Base-by-base conservation (phyloP, 2,888 invertebrate genomes). In the Drosophila monieri region DNA sequence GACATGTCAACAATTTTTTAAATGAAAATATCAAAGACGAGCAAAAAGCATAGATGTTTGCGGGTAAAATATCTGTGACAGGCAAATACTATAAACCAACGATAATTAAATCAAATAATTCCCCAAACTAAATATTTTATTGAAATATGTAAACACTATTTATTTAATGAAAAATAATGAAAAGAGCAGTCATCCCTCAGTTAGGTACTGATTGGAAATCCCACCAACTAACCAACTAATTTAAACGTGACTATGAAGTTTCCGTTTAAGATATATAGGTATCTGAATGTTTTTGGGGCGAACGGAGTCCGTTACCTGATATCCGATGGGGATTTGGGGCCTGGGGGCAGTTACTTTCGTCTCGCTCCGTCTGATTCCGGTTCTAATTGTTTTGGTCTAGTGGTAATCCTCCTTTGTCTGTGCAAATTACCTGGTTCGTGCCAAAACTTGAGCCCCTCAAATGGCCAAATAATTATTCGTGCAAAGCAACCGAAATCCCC, bases 391-490 rank as follows among this genome's bases (percentile, higher is more conserved):
- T 83, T 86, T 73, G 70, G 84, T 84, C 74, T 66, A 56, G 46
- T 15, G 44, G 49, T 39, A 48, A 55, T 21, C 61, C 12, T 9
- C 54, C 46, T 48, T 47, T 47, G 70, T 59, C 65, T 57, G 70
- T 56, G 70, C 53, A 74, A 74, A 79, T 79, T 83, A 83, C 83
- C 78, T 69, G 68, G 62, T 59, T 49, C 51, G 59, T 68, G 59
- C 39, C 32, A 43, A 56, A 66, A 66, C 57, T 83, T 66, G 67
- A 51, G 37, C 84, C 80, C 78, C 35, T 6, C 80, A 80, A 85
- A 80, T 80, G 80, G 86, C 61, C 86, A 80, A 80, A 80, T 80
- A 80, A 80, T 80, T 80, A 85, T 85, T 85, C 85, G 84, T 73
- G 74, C 75, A 78, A 74, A 51, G 69, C 68, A 27, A 9, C 51